Base-by-base conservation (phyloP, 2,888 invertebrate species). In the Didymodactylos carnosus region DNA sequence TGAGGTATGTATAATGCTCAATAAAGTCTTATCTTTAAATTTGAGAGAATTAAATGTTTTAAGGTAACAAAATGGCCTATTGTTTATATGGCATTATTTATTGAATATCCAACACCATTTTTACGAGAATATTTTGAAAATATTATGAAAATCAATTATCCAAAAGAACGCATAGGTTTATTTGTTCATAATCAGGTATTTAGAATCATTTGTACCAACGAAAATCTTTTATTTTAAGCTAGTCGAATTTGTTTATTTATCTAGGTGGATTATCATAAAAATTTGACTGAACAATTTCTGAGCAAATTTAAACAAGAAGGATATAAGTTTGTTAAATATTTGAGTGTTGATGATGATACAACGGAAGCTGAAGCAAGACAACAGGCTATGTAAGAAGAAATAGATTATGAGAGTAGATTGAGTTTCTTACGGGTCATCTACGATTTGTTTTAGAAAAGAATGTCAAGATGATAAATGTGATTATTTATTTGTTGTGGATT, bases 91-190 rank as follows among this genome's bases (percentile, higher is more conserved):
- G 82, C 80, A 0, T 80, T 95, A 1, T 93, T 93, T 81, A 86
- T 94, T 69, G 90, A 91, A 79, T 87, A 87, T 79, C 87, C 93
- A 0, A 94, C 92, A 25, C 95, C 97, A 11, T 98, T 98, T 82
- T 83, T 95, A 73, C 90, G 91, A 81, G 92, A 94, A 80, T 92
- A 91, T 81, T 86, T 98, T 25, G 82, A 87, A 7, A 88, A 88
- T 81, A 83, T 98, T 13, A 79, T 85, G 23, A 82, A 85, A 0
- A 86, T 91, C 49, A 87, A 89, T 73, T 98, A 97, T 84, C 95
- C 97, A 0, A 94, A 93, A 82, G 84, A 88, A 0, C 89, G 87
- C 78, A 87, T 97, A 39, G 23, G 72, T 23, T 16, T 76, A 41
- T 43, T 75, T 14, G 70, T 73, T 39, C 71, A 76, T 70, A 73